Evolutionary conservation across 1,140 invertebrate genomes (phyloP).

Genomic region (Goniozus legneri): DNA sequence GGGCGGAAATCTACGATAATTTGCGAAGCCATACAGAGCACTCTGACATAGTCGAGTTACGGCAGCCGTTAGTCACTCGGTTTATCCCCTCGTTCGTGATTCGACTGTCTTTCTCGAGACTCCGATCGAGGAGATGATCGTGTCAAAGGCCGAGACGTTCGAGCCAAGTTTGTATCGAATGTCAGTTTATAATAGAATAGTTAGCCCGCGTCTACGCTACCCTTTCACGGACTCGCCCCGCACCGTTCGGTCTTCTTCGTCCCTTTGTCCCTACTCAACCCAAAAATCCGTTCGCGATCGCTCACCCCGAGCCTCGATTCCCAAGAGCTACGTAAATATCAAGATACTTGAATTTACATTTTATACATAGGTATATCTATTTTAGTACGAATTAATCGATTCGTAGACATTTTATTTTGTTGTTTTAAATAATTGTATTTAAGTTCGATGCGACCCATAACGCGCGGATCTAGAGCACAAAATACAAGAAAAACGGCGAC

Average conservation of each 20-base stretch:
- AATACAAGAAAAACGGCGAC: not conserved
- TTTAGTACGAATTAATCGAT: not conserved
- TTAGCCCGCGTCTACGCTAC: slow-evolving; percentile 42
- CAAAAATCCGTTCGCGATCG: too few relatives aligned
- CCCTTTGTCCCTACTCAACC: slow-evolving; percentile 4
- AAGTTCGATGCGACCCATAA: too few relatives aligned
- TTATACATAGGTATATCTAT: too few relatives aligned
- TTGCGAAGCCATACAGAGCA: slow-evolving; percentile 49
- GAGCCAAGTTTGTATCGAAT: slow-evolving; percentile 50
- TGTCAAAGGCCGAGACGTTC: slow-evolving; percentile 44
- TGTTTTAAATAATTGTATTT: too few relatives aligned
- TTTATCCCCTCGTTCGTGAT: not conserved
- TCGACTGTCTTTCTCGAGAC: too few relatives aligned
- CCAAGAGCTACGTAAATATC: too few relatives aligned
- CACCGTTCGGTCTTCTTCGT: slow-evolving; percentile 15
- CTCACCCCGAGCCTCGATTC: not conserved
- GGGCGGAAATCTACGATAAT: slow-evolving; percentile 53
- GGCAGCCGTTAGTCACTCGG: too few relatives aligned
- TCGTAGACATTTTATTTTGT: too few relatives aligned
- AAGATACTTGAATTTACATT: too few relatives aligned
- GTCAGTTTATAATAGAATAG: slow-evolving; percentile 51
- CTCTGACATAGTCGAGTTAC: too few relatives aligned
- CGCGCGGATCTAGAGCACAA: not conserved
- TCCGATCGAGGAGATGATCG: too few relatives aligned
- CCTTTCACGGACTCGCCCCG: slow-evolving; percentile 25